A percentile compares a stretch with the other conserved stretches of the same genome.
Evolutionary conservation across 2,888 invertebrate genomes (phyloP).

Genomic region (Notodonta ziczac): DNA sequence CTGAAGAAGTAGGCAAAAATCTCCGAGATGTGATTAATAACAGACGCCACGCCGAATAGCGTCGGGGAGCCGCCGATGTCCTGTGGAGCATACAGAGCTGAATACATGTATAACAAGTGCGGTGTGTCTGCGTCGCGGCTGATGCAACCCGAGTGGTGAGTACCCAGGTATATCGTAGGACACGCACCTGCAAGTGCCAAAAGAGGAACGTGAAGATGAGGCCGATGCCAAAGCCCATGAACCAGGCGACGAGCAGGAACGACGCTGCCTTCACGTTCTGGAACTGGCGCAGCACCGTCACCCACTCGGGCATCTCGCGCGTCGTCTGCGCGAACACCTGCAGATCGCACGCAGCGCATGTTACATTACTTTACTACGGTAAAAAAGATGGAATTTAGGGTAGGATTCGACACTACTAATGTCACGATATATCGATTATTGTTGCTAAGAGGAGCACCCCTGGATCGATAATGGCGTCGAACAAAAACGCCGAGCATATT

Average conservation of each 20-base stretch:
- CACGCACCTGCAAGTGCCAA: constrained; percentile 96
- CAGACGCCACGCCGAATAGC: constrained; percentile 98
- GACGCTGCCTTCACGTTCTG: constrained; percentile 95
- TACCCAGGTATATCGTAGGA: background rate
- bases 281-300: constrained; percentile 95
- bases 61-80: constrained; percentile 98
- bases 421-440: no score
- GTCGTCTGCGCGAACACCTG: constrained; percentile 95
- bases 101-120: no score
- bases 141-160: no score
- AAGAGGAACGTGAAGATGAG: constrained; percentile 99
- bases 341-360: constrained; percentile 5
- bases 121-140: no score
- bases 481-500: no score
- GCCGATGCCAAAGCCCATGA: constrained; percentile 99
- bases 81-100: constrained; percentile 65
- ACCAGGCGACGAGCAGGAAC: constrained; percentile 98
- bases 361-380: background rate
- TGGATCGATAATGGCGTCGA: no score
- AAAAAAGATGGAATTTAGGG: no score
- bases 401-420: no score
- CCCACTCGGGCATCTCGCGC: constrained; percentile 96
- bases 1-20: constrained; percentile 99
- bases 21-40: constrained; percentile 99
- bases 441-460: no score